Evolutionary conservation across 2,888 invertebrate species (phyloP), one percentile per base, ranked within the genome.

Genomic region (Busseola fusca): DNA sequence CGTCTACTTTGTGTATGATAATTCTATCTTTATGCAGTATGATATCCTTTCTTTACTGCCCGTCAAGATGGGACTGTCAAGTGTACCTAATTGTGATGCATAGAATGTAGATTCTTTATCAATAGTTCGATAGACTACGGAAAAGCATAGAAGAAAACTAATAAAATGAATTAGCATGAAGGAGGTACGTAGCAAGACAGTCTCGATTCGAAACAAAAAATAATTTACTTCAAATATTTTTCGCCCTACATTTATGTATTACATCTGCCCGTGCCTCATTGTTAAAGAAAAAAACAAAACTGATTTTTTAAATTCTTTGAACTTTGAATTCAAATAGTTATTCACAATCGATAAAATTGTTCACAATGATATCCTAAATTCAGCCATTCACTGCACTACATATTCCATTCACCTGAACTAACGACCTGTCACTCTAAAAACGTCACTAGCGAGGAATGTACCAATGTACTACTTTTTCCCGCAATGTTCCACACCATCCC

Each of bases 371-470:
- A 21, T 52, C 6, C 50, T 16, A 52, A 76, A 77, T 69, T 34
- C 57, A 40, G 12, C 76, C 9, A 48, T 58, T 63, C 30, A 57
- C 37, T 34, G 10, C 10, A 45, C 48, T 34, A 50, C 21, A 54
- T 18, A 54, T 16, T 48, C 56, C 30, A 65, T 48, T 68, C 45
- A 52, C 58, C 25, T 69, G 60, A 27, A 65, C 80, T 74, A 80
- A 83, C 75, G n/a, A 82, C 21, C 68, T 65, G 57, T 40, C 74
- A 64, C 27, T 77, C 57, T 68, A 57, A 57, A 82, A 76, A 63
- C 60, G 81, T 64, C 73, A 69, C 37, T 60, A 54, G 45, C 52
- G 64, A 70, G 58, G 45, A 72, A 74, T 59, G 27, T 54, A 18
- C 54, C 27, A 30, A 69, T 54, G 69, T 16, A 45, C 25, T 62